Evolutionary conservation across 2,113 vertebrate species (phyloP), one percentile per base, ranked within the genome.

Genomic region (Festucalex cinctus): DNA sequence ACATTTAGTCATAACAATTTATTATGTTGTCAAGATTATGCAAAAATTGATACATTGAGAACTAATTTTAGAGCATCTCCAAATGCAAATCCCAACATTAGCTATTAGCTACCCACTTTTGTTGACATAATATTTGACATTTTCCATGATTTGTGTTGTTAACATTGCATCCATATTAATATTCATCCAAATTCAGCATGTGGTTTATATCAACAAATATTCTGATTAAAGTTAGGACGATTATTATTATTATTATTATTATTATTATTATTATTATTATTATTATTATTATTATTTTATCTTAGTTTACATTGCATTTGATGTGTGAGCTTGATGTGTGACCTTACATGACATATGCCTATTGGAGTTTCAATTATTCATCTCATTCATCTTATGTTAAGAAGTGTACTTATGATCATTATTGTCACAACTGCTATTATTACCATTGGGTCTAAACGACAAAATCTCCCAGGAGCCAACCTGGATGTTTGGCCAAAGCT

Each of bases 401-500:
- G 9, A 49, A 35, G 1, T 5, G 26, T 12, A 28, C 39, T 65
- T 13, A 17, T 32, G 0, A 49, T 7, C 9, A 35, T 49, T 19
- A 32, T 16, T 51, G 22, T 26, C 20, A n/a, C 44, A 19, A 24
- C 41, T 14, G 41, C 6, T 32, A 43, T 44, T 39, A 28, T 24
- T 49, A 32, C 36, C 46, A 41, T 44, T 6, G 19, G 26, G 16
- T 13, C 6, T 35, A 58, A 64, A 66, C 39, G 46, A 68, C 66
- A 71, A 69, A 69, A 58, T 62, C 70, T 46, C 28, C 49, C 7
- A 19, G 58, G 65, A 65, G 43, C 39, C 65, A 75, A 69, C 36
- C n/a, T 58, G 67, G 49, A 63, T 20, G 71, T 60, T 70, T 22
- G 64, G 32, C 64, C 64, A 56, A 65, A 74, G 20, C 65, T 49